Base-by-base conservation (phyloP, 1,140 invertebrate genomes). In the Antheraea mylitta region DNA sequence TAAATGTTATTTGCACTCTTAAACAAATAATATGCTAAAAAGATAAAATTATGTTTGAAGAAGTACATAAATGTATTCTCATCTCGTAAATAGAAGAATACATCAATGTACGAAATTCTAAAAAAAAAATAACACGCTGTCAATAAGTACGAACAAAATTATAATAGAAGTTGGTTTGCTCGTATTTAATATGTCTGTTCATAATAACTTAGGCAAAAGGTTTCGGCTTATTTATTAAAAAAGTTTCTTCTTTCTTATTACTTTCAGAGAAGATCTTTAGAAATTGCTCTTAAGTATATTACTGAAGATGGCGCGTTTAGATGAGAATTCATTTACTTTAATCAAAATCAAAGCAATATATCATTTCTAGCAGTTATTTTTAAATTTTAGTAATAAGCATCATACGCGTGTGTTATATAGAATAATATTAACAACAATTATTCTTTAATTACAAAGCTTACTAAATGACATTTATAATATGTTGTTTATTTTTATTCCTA, bases 141-240 rank as follows among this genome's bases (percentile, higher is more conserved):
- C 45, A 13, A 53, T 53, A 53, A 53, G 16, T 53, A 53, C 13
- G 16, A 13, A 13, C 45, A 6, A n/a, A 53, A 53, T 53, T 16
- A 53, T 53, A 53, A n/a, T 53, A 53, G 6, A 53, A 53, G 11
- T 53, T 16, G 45, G 45, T 53, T 53, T 53, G 11, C 5, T n/a
- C 16, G 45, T 53, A 53, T 53, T 53, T 53, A 53, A 53, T 53
- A 53, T 53, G 16, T 53, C 45, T 53, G 45, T 53, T 53, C 45
- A 53, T 53, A 53, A 53, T 53, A 53, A 53, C 45, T 53, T 53
- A 53, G 45, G 45, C 45, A 53, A 53, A 53, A 53, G 11, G 45
- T 53, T 53, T 53, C 45, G 45, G 45, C 45, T 53, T 53, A 53
- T 53, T 53, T 53, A 53, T 53, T 53, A 53, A 53, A 53, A 53